A percentile compares a stretch with the other conserved stretches of the same genome.
Conservation (phyloP, 2,113 vertebrate genomes). For the Caracal caracal region DNA sequence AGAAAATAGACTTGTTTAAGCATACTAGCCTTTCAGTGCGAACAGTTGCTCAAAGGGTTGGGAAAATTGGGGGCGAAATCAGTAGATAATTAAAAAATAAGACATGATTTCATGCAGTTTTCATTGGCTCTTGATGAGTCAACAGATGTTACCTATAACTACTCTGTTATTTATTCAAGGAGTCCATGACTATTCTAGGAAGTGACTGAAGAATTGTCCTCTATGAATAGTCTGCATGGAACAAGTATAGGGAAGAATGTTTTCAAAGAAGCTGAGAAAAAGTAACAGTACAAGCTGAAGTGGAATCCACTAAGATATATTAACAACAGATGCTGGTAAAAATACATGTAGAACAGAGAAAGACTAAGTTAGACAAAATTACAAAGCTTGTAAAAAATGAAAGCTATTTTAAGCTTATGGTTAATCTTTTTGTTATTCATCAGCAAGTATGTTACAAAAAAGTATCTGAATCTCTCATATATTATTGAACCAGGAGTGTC, state of each 20-base stretch:
- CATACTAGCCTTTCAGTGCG: neutral
- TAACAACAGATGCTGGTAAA: neutral
- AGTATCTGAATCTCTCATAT: neutral
- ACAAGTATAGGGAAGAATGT: neutral
- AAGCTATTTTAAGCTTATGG: neutral
- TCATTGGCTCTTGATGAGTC: neutral
- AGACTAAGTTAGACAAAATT: neutral
- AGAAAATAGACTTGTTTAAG: conserved; percentile 13
- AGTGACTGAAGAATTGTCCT: neutral
- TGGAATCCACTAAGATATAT: neutral
- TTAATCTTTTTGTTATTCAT: neutral
- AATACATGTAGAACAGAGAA: neutral
- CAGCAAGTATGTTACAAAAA: neutral
- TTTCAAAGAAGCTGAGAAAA: neutral
- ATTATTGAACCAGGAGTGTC: neutral
- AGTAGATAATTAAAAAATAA: neutral
- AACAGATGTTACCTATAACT: neutral
- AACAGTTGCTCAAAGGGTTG: neutral
- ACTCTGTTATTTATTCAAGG: neutral
- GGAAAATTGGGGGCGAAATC: neutral
- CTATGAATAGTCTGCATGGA: neutral
- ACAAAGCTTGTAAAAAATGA: conserved; percentile 11
- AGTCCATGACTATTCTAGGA: neutral
- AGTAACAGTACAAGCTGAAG: neutral
- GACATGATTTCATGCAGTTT: neutral